Percentiles rank a stretch among this genome's conserved stretches.
Conservation (phyloP, 2,888 invertebrate genomes). For the Dryobota labecula region DNA sequence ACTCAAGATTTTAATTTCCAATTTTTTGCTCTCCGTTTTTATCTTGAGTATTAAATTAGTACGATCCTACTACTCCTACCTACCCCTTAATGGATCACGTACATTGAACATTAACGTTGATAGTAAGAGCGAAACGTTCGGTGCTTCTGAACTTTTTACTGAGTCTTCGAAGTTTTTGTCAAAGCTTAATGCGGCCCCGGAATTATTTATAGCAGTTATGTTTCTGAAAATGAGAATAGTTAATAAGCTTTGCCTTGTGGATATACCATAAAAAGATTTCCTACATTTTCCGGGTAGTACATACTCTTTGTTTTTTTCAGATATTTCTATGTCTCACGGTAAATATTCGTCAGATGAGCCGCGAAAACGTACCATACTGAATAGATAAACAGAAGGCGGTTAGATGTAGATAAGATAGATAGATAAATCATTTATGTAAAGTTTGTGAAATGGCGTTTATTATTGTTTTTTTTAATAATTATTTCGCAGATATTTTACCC, state of each 20-base stretch:
- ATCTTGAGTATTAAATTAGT: slow-evolving; percentile 57
- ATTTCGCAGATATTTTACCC: neutral
- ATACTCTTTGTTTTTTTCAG: neutral
- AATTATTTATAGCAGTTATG: slow-evolving; percentile 56
- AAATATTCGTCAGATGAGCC: neutral
- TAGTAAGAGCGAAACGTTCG: slow-evolving; percentile 61
- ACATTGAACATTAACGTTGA: slow-evolving; percentile 69
- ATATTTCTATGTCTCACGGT: neutral
- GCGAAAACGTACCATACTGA: neutral
- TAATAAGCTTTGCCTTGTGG: neutral
- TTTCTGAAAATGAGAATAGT: slow-evolving; percentile 32
- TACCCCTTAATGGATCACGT: slow-evolving; percentile 74
- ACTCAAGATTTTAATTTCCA: slow-evolving; percentile 19
- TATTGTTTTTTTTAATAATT: neutral
- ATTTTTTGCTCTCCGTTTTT: slow-evolving; percentile 22
- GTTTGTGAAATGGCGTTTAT: too few relatives aligned
- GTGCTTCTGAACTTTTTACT: slow-evolving; percentile 63
- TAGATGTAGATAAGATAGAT: neutral
- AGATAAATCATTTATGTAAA: too few relatives aligned
- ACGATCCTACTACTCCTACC: slow-evolving; percentile 38
- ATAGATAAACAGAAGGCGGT: neutral
- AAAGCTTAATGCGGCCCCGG: slow-evolving; percentile 51
- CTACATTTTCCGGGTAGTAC: neutral
- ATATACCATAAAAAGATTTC: neutral
- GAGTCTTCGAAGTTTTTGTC: slow-evolving; percentile 55